phyloP scores from a whole-genome alignment of 1,140 invertebrate species.

The Phthorimaea operculella region DNA sequence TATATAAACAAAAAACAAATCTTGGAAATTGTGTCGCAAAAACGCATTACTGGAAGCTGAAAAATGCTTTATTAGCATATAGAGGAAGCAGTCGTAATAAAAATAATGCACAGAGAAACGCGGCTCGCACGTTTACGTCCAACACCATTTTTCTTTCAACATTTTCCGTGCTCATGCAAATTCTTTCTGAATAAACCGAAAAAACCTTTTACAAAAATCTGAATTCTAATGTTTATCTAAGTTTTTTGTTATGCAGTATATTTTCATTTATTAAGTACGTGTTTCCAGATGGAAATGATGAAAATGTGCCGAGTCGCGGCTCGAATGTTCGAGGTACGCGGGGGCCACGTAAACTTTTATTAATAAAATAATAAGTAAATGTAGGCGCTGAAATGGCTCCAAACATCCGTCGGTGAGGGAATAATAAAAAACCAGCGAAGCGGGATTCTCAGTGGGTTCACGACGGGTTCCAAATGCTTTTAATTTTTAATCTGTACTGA shows the following conservation, averaged over 20 bases:
- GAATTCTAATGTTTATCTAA: background rate
- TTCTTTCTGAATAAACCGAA: background rate
- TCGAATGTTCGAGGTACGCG: slow-evolving; percentile 1
- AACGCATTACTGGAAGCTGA: background rate
- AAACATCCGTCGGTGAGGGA: slow-evolving; percentile 29
- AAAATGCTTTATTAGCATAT: slow-evolving; percentile 24
- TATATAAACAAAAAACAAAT: no score
- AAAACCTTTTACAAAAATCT: background rate
- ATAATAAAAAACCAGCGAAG: slow-evolving; percentile 31
- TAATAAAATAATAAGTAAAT: slow-evolving; percentile 41
- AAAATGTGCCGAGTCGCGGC: slow-evolving; percentile 8
- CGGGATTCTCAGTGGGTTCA: background rate
- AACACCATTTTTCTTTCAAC: background rate
- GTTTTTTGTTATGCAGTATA: background rate
- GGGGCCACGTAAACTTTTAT: slow-evolving; percentile 36
- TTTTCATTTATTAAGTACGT: slow-evolving; percentile 3
- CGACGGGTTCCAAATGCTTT: background rate
- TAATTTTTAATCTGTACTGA: no score
- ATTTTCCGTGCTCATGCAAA: background rate
- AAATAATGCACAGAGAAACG: slow-evolving; percentile 18
- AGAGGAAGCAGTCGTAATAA: slow-evolving; percentile 22
- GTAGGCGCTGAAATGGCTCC: slow-evolving; percentile 27
- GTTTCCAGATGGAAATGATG: slow-evolving; percentile 8
- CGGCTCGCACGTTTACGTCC: background rate
- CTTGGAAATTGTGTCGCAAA: no score